These are phyloP conservation scores for Tipula confusa DNA, from an alignment of 2,888 invertebrate species.

Conservation along the genomic window DNA sequence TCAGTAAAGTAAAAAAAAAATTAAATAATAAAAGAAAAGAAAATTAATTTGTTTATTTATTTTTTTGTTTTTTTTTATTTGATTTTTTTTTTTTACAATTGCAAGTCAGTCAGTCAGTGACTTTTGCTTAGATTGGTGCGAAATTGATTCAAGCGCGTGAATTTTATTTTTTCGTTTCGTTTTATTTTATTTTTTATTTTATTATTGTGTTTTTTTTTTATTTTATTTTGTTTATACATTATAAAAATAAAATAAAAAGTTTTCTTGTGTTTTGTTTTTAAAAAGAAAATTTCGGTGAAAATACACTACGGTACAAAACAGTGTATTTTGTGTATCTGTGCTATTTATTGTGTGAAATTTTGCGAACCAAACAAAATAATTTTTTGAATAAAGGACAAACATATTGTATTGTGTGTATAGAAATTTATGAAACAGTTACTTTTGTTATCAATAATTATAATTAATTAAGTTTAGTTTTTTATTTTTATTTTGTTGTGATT, in stretches of 20 bases:
- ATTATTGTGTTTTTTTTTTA: neutral
- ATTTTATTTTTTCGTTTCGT: neutral
- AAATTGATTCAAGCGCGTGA: neutral
- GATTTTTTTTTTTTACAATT: neutral
- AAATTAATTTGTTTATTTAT: neutral
- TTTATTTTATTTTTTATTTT: neutral
- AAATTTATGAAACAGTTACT: neutral
- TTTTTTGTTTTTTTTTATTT: neutral
- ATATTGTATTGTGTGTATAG: neutral
- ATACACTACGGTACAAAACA: neutral
- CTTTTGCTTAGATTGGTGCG: conserved; percentile 29
- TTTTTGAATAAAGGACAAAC: neutral
- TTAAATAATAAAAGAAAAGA: neutral
- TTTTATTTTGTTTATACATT: neutral
- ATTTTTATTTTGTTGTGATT: neutral
- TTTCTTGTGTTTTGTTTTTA: neutral
- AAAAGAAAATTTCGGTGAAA: neutral
- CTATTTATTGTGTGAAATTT: neutral
- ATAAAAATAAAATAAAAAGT: too few relatives aligned
- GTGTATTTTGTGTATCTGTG: neutral
- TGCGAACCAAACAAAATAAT: neutral
- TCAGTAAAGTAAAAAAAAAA: neutral
- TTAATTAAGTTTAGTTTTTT: neutral
- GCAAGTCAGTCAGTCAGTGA: conserved; percentile 35
- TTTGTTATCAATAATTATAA: conserved; percentile 15